Percentiles rank a stretch among this genome's conserved stretches.
These are phyloP conservation scores for Syngnathus rostellatus DNA, from an alignment of 2,797 vertebrate species.

Conservation along the genomic window DNA sequence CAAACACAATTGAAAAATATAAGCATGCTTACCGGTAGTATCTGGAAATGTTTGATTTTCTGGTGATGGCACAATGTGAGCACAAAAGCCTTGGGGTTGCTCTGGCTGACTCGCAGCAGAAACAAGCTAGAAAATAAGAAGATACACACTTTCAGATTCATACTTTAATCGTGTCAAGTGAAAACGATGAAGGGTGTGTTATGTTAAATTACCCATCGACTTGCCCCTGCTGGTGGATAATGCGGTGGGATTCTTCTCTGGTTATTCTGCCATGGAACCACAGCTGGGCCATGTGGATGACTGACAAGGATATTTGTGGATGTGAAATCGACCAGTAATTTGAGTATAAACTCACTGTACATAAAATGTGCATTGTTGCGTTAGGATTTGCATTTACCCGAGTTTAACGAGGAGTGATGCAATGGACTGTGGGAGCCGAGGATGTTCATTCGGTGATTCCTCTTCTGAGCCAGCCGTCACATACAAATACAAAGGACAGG, in stretches of 20 bases:
- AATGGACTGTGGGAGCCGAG: constrained; percentile 89
- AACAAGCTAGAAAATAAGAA: constrained; percentile 74
- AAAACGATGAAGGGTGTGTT: background rate
- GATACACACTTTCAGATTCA: background rate
- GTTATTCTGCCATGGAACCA: constrained; percentile 98
- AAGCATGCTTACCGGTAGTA: constrained; percentile 80
- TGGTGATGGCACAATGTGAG: constrained; percentile 98
- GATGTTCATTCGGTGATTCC: constrained; percentile 89
- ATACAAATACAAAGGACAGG: constrained; percentile 27
- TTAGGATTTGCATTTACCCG: constrained; percentile 67
- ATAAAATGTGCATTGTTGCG: background rate
- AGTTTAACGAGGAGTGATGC: constrained; percentile 83
- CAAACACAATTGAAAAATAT: background rate
- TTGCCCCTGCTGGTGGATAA: constrained; percentile 94
- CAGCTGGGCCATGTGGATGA: constrained; percentile 93
- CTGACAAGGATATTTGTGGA: constrained; percentile 49
- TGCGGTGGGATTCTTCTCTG: constrained; percentile 92
- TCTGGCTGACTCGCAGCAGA: constrained; percentile 95
- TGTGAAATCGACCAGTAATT: background rate
- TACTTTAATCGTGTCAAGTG: background rate
- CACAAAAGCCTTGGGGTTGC: constrained; percentile 97
- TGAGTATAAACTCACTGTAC: background rate
- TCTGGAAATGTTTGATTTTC: constrained; percentile 99
- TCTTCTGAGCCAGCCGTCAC: constrained; percentile 76
- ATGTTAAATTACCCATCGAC: constrained; percentile 82